Evolutionary conservation across 2,888 invertebrate species (phyloP).

Genomic region (Buathra laborator): DNA sequence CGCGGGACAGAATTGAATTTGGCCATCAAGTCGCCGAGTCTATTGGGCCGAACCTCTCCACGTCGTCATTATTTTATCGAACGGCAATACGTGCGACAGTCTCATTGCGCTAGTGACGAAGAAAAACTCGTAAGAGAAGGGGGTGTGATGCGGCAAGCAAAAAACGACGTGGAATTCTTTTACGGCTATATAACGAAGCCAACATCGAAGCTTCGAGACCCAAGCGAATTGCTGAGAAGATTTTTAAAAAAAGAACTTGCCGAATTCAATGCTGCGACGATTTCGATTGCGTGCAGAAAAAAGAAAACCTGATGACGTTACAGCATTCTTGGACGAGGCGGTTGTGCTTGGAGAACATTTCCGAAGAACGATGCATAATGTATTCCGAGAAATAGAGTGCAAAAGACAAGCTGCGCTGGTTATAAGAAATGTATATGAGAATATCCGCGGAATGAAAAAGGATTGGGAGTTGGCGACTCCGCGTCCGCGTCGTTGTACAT

Average conservation of each 20-base stretch:
- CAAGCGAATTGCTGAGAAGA: neutral
- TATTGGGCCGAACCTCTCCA: conserved; percentile 30
- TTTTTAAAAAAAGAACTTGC: neutral
- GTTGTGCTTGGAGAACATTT: no score
- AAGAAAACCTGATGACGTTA: neutral
- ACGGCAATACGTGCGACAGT: conserved; percentile 58
- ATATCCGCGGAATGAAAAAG: conserved; percentile 15
- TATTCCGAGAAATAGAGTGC: no score
- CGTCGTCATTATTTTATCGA: conserved; percentile 70
- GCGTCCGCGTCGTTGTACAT: conserved; percentile 18
- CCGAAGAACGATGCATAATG: no score
- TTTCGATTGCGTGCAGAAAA: neutral
- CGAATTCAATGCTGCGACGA: neutral
- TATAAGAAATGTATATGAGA: no score
- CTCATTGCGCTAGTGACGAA: neutral
- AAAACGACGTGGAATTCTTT: neutral
- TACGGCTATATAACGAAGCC: conserved; percentile 1
- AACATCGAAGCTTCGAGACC: neutral
- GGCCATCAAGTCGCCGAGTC: conserved; percentile 56
- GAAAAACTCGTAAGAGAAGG: neutral
- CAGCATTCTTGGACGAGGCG: neutral
- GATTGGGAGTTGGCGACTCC: conserved; percentile 12
- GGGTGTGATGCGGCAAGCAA: neutral
- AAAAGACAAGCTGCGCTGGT: no score
- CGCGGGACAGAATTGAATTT: conserved; percentile 70